Evolutionary conservation across 2,888 invertebrate species (phyloP), one percentile per base, ranked within the genome.

Genomic region (Petrophora chlorosata): DNA sequence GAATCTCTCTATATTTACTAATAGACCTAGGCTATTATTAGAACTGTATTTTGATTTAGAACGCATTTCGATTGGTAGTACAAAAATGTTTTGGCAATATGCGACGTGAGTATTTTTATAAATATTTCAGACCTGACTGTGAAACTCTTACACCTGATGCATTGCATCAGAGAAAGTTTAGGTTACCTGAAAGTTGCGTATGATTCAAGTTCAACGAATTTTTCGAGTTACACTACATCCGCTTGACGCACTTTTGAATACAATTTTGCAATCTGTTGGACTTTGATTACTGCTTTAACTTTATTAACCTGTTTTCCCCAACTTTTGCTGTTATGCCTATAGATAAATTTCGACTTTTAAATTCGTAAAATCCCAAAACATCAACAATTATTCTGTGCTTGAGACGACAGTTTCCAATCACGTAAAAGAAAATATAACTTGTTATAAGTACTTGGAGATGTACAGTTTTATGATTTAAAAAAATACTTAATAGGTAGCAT

Each of bases 1-100:
- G 58, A 67, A 70, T 68, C 73, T 67, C 56, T 59, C 61, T 71
- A 65, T 70, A 79, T 85, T 84, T 85, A 85, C 81, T 76, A 86
- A 86, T 74, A 79, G 57, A 66, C 61, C 63, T 71, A 65, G 70
- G 52, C 70, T 79, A 78, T 69, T 65, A 65, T 73, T 62, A 78
- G 79, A 77, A 74, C 72, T 38, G 56, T 82, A 79, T 85, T 85
- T 76, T 81, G 80, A 73, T 79, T 73, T 61, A 53, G 53, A 57
- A 52, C 61, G 58, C 65, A 70, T 75, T 72, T 69, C 55, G 58
- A 63, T 56, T 61, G 68, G 69, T 75, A 73, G 68, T 69, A 65
- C 67, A 76, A 76, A 76, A 78, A 79, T 82, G 76, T 83, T 81
- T 75, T 74, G 69, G 73, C 59, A 75, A 69, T 56, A 57, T 53